Percentiles rank a stretch among this genome's conserved stretches.
Evolutionary conservation across 2,113 vertebrate genomes (phyloP).

Genomic region (Lepisosteus oculatus): DNA sequence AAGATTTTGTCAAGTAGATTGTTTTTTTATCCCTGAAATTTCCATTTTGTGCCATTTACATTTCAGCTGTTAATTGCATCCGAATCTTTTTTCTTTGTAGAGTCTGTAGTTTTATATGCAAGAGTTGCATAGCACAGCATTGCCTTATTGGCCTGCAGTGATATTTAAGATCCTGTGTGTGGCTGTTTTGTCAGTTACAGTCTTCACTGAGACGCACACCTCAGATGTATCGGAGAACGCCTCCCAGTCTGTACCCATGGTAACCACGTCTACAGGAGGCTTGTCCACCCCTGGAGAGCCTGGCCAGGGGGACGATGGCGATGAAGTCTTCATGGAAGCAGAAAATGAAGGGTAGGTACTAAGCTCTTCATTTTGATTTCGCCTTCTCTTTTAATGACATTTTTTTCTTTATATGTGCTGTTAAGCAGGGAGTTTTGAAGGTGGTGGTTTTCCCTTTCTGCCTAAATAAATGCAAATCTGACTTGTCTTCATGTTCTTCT

Average conservation of each 20-base stretch:
- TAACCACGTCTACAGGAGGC: slow-evolving; percentile 83
- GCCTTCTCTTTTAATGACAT: background rate
- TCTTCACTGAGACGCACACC: slow-evolving; percentile 76
- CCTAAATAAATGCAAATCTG: too few species aligned
- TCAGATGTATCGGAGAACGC: slow-evolving; percentile 81
- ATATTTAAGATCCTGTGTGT: too few species aligned
- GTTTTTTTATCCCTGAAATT: too few species aligned
- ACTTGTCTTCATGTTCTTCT: too few species aligned
- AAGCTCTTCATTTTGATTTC: background rate
- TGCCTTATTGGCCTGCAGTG: too few species aligned
- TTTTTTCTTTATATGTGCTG: background rate
- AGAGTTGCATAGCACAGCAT: too few species aligned
- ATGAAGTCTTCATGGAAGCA: slow-evolving; percentile 83
- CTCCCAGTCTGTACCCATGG: slow-evolving; percentile 92
- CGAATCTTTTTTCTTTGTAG: too few species aligned
- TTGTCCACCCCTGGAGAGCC: slow-evolving; percentile 69
- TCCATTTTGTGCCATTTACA: too few species aligned
- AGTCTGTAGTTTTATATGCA: too few species aligned
- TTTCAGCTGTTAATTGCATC: too few species aligned
- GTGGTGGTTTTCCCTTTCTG: too few species aligned
- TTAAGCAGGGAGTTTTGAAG: background rate
- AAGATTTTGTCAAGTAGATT: too few species aligned
- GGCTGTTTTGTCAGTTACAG: slow-evolving; percentile 55
- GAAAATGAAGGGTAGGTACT: slow-evolving; percentile 81
- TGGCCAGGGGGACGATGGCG: slow-evolving; percentile 74